phyloP scores from a whole-genome alignment of 2,113 vertebrate genomes.

The Ptychochromis oligacanthus region DNA sequence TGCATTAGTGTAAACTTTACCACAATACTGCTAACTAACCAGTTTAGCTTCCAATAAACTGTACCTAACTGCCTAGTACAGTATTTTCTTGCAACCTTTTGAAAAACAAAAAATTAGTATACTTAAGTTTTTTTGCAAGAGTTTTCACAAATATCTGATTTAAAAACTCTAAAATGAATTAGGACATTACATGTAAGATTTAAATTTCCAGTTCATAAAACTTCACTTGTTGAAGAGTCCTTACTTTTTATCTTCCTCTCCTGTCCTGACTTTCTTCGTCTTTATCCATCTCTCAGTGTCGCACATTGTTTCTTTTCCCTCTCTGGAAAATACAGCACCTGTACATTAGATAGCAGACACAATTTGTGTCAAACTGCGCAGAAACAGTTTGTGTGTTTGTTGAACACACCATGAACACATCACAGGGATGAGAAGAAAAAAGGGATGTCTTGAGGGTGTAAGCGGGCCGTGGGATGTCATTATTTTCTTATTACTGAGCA shows the following conservation, averaged over 20 bases:
- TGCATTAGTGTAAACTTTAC: neutral
- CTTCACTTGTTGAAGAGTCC: neutral
- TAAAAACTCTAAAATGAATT: neutral
- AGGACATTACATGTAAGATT: too few species aligned
- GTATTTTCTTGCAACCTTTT: neutral
- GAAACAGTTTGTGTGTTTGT: too few species aligned
- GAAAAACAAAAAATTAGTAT: neutral
- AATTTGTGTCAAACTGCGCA: too few species aligned
- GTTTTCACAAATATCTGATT: neutral
- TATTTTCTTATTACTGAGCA: too few species aligned
- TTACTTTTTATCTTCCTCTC: neutral
- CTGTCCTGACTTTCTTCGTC: neutral
- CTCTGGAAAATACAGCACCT: neutral
- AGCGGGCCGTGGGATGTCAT: too few species aligned
- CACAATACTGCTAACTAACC: neutral
- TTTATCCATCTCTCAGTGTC: neutral
- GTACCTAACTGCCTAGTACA: neutral
- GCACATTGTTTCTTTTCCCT: neutral
- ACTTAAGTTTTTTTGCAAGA: too few species aligned
- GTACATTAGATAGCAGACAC: too few species aligned
- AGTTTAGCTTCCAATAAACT: neutral
- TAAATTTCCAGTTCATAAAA: neutral
- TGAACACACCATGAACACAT: too few species aligned
- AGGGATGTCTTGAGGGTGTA: too few species aligned
- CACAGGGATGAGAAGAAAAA: too few species aligned